phyloP scores from a whole-genome alignment of 2,888 invertebrate species.

The Dexiosoma caninum region DNA sequence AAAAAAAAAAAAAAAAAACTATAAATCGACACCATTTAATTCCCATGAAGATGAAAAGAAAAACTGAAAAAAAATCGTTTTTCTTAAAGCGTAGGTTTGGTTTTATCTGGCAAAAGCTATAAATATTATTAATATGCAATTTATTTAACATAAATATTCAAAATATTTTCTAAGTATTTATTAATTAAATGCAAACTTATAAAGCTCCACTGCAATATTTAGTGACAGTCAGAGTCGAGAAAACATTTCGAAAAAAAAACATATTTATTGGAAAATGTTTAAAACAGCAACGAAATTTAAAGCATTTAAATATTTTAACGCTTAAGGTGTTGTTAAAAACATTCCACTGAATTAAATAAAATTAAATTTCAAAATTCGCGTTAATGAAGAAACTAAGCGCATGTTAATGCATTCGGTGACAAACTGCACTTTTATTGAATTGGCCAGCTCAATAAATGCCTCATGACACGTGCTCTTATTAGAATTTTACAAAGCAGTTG shows the following conservation, averaged over 20 bases:
- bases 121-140: conserved; percentile 62
- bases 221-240: neutral
- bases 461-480: too few relatives aligned
- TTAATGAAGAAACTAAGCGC: too few relatives aligned
- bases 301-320: neutral
- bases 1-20: neutral
- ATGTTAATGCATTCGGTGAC: too few relatives aligned
- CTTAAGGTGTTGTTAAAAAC: neutral
- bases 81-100: conserved; percentile 56
- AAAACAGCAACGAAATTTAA: neutral
- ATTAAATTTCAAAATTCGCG: too few relatives aligned
- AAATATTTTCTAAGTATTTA: conserved; percentile 60
- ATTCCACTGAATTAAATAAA: too few relatives aligned
- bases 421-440: too few relatives aligned
- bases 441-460: too few relatives aligned
- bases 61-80: conserved; percentile 16
- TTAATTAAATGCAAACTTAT: conserved; percentile 40
- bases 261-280: too few relatives aligned
- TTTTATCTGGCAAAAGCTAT: conserved; percentile 46
- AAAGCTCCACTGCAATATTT: neutral
- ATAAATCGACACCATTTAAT: conserved; percentile 42
- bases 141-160: conserved; percentile 62
- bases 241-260: neutral
- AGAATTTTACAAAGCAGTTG: too few relatives aligned
- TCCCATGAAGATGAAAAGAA: conserved; percentile 56